phyloP scores from a whole-genome alignment of 2,113 vertebrate species.

The Sinocyclocheilus maitianheensis region DNA sequence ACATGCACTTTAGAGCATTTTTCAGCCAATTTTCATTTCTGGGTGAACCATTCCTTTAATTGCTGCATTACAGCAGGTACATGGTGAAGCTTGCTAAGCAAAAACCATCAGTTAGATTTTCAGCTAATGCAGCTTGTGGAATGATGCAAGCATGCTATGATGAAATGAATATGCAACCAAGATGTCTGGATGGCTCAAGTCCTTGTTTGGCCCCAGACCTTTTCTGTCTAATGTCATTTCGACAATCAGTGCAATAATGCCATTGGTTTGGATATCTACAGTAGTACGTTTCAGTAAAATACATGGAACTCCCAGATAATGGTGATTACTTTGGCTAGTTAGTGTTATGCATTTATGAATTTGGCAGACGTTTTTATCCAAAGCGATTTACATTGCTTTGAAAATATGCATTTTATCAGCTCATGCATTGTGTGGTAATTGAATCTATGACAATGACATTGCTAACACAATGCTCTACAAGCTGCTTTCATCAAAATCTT shows the following conservation, averaged over 20 bases:
- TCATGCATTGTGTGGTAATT: not conserved
- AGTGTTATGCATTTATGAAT: not conserved
- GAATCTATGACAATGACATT: too few species aligned
- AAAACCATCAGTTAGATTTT: not conserved
- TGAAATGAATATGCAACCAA: conserved; percentile 34
- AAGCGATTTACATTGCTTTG: not conserved
- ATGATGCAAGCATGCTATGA: conserved; percentile 76
- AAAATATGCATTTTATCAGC: not conserved
- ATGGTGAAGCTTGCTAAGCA: not conserved
- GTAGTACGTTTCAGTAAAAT: not conserved
- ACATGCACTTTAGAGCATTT: too few species aligned
- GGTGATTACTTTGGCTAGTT: not conserved
- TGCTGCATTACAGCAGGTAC: not conserved
- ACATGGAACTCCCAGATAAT: not conserved
- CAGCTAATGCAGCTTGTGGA: not conserved
- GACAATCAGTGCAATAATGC: not conserved
- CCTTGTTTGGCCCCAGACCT: not conserved
- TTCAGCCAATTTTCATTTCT: too few species aligned
- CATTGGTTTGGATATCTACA: not conserved
- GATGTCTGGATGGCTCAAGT: not conserved
- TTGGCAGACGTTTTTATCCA: not conserved
- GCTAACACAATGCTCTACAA: too few species aligned
- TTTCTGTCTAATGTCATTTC: not conserved
- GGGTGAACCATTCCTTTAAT: too few species aligned
- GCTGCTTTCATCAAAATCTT: not conserved